Evolutionary conservation across 2,113 vertebrate species (phyloP), one percentile per base, ranked within the genome.

Genomic region (Anarhynchus alexandrinus): DNA sequence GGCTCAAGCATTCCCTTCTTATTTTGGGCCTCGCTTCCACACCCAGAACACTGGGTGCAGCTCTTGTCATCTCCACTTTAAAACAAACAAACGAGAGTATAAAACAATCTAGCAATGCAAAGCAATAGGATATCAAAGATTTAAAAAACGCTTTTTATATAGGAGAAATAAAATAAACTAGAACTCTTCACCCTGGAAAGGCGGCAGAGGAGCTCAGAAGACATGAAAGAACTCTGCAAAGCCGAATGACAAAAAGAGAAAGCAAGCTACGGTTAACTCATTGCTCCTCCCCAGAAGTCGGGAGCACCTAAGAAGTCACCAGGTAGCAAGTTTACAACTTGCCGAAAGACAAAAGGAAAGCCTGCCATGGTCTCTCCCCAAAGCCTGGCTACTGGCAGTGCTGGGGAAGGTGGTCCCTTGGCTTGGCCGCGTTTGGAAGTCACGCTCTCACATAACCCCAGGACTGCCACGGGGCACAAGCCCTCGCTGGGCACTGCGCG

Each of bases 401-500:
- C 30, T 34, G 43, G 29, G 9, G 10, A 12, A 69, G 38, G 47
- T 17, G 9, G 54, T 10, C 19, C 45, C 54, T 45, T 27, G 26
- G 36, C 52, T 52, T 19, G 47, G 55, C 14, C 55, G 17, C 30
- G n/a, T 47, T 23, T 34, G 61, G 54, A 67, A 51, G 38, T 15
- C 5, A 59, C 0, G 4, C 18, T 42, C 36, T 51, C 69, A 7
- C 9, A 5, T 12, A 34, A 36, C 34, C 59, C n/a, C 43, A 34
- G 30, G 32, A 29, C 32, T 19, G 45, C 27, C 40, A n/a, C 13
- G 9, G 40, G 47, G 34, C 11, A 40, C 10, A 6, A 74, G 45
- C 29, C 61, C 29, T 59, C 12, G 12, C 40, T 40, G 62, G 36
- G 25, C 29, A 19, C 47, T 5, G 7, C 1, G 0, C 3, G 1